phyloP scores from a whole-genome alignment of 2,797 vertebrate species.

The Vireo griseus region DNA sequence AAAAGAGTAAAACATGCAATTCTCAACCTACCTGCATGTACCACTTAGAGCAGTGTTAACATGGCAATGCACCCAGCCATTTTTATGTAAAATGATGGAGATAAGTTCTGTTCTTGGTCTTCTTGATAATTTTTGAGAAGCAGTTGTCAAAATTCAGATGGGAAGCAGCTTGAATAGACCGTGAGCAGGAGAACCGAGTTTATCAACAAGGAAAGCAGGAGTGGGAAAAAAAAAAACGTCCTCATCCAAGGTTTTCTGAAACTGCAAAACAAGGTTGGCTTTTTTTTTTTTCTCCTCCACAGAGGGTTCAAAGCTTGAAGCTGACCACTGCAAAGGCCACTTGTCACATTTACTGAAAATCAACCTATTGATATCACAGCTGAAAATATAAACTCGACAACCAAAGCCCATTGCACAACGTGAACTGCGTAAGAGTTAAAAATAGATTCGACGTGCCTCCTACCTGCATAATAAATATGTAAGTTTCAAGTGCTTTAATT shows the following conservation, averaged over 20 bases:
- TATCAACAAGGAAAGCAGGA: slow-evolving; percentile 79
- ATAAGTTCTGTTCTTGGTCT: slow-evolving; percentile 78
- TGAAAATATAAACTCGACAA: slow-evolving; percentile 75
- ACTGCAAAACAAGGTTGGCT: slow-evolving; percentile 74
- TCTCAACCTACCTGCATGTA: slow-evolving; percentile 78
- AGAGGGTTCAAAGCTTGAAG: slow-evolving; percentile 81
- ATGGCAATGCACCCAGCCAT: slow-evolving; percentile 74
- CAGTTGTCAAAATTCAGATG: slow-evolving; percentile 78
- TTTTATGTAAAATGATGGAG: slow-evolving; percentile 71
- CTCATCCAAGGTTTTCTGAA: slow-evolving; percentile 79
- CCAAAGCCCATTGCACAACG: slow-evolving; percentile 69
- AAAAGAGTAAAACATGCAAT: slow-evolving; percentile 79
- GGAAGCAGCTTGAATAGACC: slow-evolving; percentile 81
- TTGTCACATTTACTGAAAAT: slow-evolving; percentile 82
- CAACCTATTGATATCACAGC: slow-evolving; percentile 78
- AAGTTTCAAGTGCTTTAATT: slow-evolving; percentile 82
- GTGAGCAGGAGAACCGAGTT: slow-evolving; percentile 83
- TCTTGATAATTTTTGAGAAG: slow-evolving; percentile 75
- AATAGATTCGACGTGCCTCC: slow-evolving; percentile 79
- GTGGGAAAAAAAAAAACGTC: slow-evolving; percentile 67
- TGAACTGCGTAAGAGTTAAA: slow-evolving; percentile 79
- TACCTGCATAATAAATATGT: slow-evolving; percentile 84
- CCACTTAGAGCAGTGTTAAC: slow-evolving; percentile 72
- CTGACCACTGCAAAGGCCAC: slow-evolving; percentile 86
- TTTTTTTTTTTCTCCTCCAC: slow-evolving; percentile 56